Evolutionary conservation across 2,113 vertebrate species (phyloP).

Genomic region (Oryzias curvinotus): DNA sequence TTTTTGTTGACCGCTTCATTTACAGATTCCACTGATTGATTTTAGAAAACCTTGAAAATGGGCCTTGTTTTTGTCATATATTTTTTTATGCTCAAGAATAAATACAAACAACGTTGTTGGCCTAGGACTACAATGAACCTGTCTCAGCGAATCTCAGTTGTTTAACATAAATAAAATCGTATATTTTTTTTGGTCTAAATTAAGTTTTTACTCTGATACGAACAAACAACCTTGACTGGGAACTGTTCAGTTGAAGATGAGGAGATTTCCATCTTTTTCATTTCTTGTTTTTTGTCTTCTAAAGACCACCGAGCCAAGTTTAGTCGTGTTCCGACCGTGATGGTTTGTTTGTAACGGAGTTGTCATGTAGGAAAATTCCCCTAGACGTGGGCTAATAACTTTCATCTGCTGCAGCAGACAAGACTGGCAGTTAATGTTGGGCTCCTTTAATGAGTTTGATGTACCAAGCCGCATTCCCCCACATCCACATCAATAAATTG

Average conservation of each 20-base stretch:
- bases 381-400: slow-evolving; percentile 50
- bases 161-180: slow-evolving; percentile 62
- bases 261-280: slow-evolving; percentile 52
- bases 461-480: slow-evolving; percentile 34
- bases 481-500: slow-evolving; percentile 52
- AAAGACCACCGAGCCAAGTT: slow-evolving; percentile 65
- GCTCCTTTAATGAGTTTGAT: slow-evolving; percentile 35
- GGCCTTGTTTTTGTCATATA: no score
- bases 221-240: no score
- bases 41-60: no score
- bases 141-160: not conserved
- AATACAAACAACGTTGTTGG: no score
- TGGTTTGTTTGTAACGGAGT: slow-evolving; percentile 49
- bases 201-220: not conserved
- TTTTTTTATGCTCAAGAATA: no score
- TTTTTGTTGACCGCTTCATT: no score
- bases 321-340: slow-evolving; percentile 62
- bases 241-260: no score
- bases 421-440: slow-evolving; percentile 13
- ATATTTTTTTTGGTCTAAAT: slow-evolving; percentile 47
- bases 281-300: slow-evolving; percentile 72
- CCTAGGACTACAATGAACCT: no score
- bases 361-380: slow-evolving; percentile 41
- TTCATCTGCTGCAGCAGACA: slow-evolving; percentile 20
- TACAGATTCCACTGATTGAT: no score